Conservation (phyloP, 2,113 vertebrate species). For the Notothenia rossii region DNA sequence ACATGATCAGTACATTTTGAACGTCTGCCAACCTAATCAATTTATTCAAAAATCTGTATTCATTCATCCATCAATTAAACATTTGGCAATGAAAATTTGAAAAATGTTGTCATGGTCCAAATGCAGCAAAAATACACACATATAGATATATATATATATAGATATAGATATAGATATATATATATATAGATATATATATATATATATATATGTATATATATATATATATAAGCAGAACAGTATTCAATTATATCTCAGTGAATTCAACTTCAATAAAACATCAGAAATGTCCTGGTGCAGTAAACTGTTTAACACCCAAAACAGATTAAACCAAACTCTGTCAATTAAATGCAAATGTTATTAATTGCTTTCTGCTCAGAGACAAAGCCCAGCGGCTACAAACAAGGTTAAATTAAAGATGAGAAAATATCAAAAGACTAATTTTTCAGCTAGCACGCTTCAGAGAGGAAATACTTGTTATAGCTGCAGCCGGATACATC, state of each 20-base stretch:
- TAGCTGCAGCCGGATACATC: constrained; percentile 43
- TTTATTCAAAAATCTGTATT: background rate
- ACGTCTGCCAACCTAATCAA: background rate
- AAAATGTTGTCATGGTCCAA: background rate
- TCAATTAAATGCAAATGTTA: constrained; percentile 1
- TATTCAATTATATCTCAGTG: background rate
- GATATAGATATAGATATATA: too few species aligned
- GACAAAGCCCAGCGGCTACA: constrained; percentile 30
- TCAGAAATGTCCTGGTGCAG: background rate
- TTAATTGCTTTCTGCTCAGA: constrained; percentile 22
- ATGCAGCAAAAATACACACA: background rate
- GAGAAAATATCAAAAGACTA: constrained; percentile 57
- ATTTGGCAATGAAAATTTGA: background rate
- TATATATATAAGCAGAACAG: background rate
- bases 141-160: too few species aligned
- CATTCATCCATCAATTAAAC: background rate
- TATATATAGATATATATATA: too few species aligned
- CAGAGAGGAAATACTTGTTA: constrained; percentile 40
- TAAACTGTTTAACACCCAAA: constrained; percentile 15
- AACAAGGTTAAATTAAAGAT: constrained; percentile 47
- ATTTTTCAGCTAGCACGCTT: constrained; percentile 51
- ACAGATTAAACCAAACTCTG: constrained; percentile 29
- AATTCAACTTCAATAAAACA: constrained; percentile 7
- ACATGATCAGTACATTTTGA: background rate
- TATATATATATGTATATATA: too few species aligned